Evolutionary conservation across 1,140 invertebrate genomes (phyloP), one percentile per base, ranked within the genome.

Genomic region (Drosophila saltans): DNA sequence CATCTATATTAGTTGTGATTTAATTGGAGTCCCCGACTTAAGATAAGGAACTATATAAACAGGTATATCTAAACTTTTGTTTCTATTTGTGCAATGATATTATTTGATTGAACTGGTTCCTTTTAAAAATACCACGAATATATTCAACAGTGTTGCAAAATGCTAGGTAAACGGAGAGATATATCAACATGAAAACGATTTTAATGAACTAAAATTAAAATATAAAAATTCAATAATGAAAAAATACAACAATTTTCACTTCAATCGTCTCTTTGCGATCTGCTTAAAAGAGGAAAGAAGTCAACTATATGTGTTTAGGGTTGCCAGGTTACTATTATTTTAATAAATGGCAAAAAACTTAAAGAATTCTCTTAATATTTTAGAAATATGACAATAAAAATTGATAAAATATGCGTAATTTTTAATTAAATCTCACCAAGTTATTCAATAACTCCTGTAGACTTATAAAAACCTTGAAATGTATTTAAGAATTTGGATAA

Each of bases 241-340:
- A 26, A 10, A 26, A 52, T 3, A 24, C 8, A 10, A 10, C 1
- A 2, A 26, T 26, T 26, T 0, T 26, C 26, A 36, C 1, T 9
- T 10, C 45, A 52, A 3, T 86, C 70, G 63, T 26, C 24, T 45
- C 70, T 57, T 68, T 28, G 67, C 21, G 68, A 39, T 10, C 39
- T 10, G 28, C 16, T 2, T 8, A 9, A 30, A 1, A 68, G 81
- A 57, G 52, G 16, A 61, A 85, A 65, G 41, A 71, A 66, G 83
- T 81, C 24, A 39, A 66, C 78, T 11, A 28, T 52, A 6, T 60
- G 26, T 0, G 3, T 26, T 6, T 40, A 85, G 79, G 57, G 79
- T 75, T 85, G 75, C 26, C 82, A 60, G 55, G 45, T 1, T 7
- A 3, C 7, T 3, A 26, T 24, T 7, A 26, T 26, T 26, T 10